These are phyloP conservation scores for Nomada ferruginata DNA, from an alignment of 2,888 invertebrate genomes.

Conservation along the genomic window DNA sequence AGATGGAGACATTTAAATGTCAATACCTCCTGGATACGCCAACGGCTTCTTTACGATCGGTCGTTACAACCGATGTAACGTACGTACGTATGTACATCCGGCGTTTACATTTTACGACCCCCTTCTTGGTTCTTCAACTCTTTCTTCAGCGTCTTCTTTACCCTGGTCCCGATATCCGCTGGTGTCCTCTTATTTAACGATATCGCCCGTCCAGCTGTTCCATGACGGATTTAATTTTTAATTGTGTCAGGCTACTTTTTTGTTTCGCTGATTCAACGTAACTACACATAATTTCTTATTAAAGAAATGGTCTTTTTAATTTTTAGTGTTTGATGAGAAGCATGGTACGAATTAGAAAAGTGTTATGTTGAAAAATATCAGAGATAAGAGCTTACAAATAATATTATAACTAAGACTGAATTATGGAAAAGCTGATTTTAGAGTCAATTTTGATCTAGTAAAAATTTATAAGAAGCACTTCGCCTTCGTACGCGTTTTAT, in stretches of 20 bases:
- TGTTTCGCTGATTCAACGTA: background rate
- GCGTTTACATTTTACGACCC: slow-evolving; percentile 75
- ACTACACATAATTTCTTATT: background rate
- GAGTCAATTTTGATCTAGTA: too few relatives aligned
- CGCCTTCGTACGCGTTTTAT: too few relatives aligned
- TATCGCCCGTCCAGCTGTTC: slow-evolving; percentile 9
- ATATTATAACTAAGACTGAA: too few relatives aligned
- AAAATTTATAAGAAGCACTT: too few relatives aligned
- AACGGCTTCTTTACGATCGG: slow-evolving; percentile 76
- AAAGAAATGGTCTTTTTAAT: too few relatives aligned
- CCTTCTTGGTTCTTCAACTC: slow-evolving; percentile 56
- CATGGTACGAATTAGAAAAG: too few relatives aligned
- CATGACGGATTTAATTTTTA: slow-evolving; percentile 26
- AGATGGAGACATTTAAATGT: slow-evolving; percentile 78
- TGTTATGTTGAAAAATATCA: too few relatives aligned
- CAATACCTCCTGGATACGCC: slow-evolving; percentile 71
- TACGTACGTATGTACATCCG: slow-evolving; percentile 73
- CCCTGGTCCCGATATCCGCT: slow-evolving; percentile 2
- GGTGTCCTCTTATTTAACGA: slow-evolving; percentile 30
- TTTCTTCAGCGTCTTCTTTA: slow-evolving; percentile 59
- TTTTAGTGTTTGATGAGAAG: too few relatives aligned
- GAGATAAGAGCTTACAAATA: too few relatives aligned
- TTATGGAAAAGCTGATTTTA: too few relatives aligned
- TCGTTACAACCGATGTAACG: slow-evolving; percentile 72
- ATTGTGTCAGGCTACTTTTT: background rate